Evolutionary conservation across 2,888 invertebrate species (phyloP).

Genomic region (Nomada goodeniana): DNA sequence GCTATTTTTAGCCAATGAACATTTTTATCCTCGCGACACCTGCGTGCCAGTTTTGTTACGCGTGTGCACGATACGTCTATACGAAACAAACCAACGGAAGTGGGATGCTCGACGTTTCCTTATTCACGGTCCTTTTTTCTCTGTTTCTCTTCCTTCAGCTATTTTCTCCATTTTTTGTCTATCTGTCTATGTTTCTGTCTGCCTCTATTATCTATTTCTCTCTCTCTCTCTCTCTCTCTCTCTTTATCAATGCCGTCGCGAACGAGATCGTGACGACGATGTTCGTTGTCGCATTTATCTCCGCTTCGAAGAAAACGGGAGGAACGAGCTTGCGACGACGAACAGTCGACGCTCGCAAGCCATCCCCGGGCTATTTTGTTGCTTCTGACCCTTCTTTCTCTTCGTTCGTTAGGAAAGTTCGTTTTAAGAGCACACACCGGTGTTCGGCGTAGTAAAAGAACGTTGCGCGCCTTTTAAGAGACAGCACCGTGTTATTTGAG

Average conservation of each 20-base stretch:
- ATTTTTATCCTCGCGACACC: conserved; percentile 23
- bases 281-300: conserved; percentile 24
- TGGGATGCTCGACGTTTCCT: conserved; percentile 75
- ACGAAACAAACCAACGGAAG: conserved; percentile 67
- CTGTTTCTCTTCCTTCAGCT: conserved; percentile 28
- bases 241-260: conserved; percentile 44
- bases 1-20: too few species aligned
- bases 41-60: conserved; percentile 67
- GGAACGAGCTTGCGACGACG: conserved; percentile 32
- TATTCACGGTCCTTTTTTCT: conserved; percentile 50
- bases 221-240: not conserved
- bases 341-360: conserved; percentile 31
- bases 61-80: conserved; percentile 51
- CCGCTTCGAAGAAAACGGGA: conserved; percentile 41
- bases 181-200: not conserved
- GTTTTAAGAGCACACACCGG: conserved; percentile 29
- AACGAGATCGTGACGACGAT: conserved; percentile 29
- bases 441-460: conserved; percentile 55
- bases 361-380: conserved; percentile 19
- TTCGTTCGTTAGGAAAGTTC: conserved; percentile 25
- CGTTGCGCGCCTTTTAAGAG: conserved; percentile 56
- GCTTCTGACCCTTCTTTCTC: conserved; percentile 25
- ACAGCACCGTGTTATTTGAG: conserved; percentile 67
- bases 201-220: not conserved
- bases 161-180: not conserved